Base-by-base conservation (phyloP, 2,113 vertebrate genomes). In the Peromyscus polionotus region DNA sequence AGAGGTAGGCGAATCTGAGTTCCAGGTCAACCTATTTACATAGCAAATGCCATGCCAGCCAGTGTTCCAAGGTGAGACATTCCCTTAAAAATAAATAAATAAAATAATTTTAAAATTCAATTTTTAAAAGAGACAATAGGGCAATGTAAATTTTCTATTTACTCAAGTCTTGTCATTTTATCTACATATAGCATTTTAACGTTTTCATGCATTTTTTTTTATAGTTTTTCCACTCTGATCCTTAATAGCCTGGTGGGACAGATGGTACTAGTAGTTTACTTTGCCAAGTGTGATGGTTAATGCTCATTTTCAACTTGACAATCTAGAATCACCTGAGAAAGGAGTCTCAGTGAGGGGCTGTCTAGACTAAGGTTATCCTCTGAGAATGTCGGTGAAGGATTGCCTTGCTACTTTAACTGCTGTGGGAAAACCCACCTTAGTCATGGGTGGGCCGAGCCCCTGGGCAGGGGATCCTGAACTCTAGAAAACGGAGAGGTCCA, bases 181-280 rank as follows among this genome's bases (percentile, higher is more conserved):
- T 57, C 63, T 36, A 72, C 22, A 20, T 57, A 75, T 0, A 80
- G 33, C 45, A 79, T 81, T 89, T 87, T 79, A 42, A 14, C 59
- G 70, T 88, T 95, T 85, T 84, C 86, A 73, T 67, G 81, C 36
- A 72, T 39, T 94, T 76, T 70, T 42, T 80, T 88, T 28, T 28
- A 36, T 81, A 11, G 57, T 92, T 54, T 84, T 36, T 24, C 26
- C 36, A 73, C 57, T 88, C 83, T 65, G 54, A 91, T 85, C 36
- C 67, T 94, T 90, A 31, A 54, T 7, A 80, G 86, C 4, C 51
- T 33, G 0, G 42, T 65, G 72, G 19, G 51, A 88, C 33, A 59
- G 31, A 16, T 31, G 31, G 70, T 73, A 33, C 73, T 77, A 57
- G 13, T n/a, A 90, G 80, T 22, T 63, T 59, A 61, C 80, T 83